These are phyloP conservation scores for Benitochromis conjunctus DNA, from an alignment of 2,113 vertebrate genomes.

Conservation along the genomic window DNA sequence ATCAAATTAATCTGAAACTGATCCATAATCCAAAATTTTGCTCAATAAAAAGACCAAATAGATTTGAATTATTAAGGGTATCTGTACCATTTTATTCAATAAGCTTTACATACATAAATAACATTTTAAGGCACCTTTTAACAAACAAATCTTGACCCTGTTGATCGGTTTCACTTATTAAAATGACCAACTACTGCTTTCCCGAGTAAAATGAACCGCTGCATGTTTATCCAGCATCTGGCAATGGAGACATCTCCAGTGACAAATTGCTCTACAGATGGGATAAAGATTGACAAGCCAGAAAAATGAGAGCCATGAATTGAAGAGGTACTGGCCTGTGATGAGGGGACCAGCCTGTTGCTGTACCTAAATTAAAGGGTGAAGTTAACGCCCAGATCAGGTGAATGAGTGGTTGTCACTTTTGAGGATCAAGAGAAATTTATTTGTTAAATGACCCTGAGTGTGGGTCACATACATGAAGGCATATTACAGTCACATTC, in stretches of 20 bases:
- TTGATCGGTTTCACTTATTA: background rate
- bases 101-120: background rate
- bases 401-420: slow-evolving; percentile 63
- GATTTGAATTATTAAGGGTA: background rate
- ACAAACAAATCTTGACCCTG: background rate
- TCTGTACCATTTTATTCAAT: background rate
- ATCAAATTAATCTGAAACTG: background rate
- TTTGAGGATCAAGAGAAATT: slow-evolving; percentile 9
- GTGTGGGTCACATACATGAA: background rate
- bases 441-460: slow-evolving; percentile 31
- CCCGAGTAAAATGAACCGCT: background rate
- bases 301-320: background rate
- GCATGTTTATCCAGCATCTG: background rate
- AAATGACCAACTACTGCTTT: background rate
- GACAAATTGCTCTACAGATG: background rate
- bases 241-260: background rate
- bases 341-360: background rate
- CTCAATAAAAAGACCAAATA: background rate
- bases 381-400: slow-evolving; percentile 36
- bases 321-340: background rate
- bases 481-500: background rate
- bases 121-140: background rate
- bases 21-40: background rate
- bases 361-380: slow-evolving; percentile 26
- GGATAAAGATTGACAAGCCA: background rate